A percentile compares a stretch with the other conserved stretches of the same genome.
Evolutionary conservation across 1,140 invertebrate species (phyloP).

Genomic region (Periplaneta americana): DNA sequence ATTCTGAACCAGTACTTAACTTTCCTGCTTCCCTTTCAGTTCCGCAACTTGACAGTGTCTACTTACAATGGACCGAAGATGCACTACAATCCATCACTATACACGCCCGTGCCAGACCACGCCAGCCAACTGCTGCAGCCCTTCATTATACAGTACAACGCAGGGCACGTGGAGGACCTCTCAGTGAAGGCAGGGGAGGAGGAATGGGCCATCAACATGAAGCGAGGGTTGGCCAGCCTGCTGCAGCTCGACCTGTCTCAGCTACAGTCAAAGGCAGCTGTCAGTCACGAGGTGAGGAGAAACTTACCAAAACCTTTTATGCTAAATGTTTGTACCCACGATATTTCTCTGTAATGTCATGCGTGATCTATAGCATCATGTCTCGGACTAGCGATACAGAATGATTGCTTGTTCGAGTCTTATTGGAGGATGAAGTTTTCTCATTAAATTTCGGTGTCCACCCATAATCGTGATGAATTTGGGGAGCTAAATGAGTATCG

Average conservation of each 20-base stretch:
- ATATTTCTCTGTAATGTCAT: no score
- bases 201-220: constrained; percentile 61
- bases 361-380: no score
- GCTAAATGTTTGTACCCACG: no score
- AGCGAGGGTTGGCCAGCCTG: constrained; percentile 54
- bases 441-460: no score
- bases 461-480: no score
- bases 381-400: no score
- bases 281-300: constrained; percentile 38
- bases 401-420: no score
- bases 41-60: constrained; percentile 31
- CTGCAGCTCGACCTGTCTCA: constrained; percentile 46
- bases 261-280: constrained; percentile 33
- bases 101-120: constrained; percentile 24
- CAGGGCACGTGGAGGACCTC: constrained; percentile 36
- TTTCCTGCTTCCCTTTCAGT: no score
- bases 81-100: constrained; percentile 18
- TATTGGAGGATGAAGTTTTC: no score
- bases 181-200: constrained; percentile 43
- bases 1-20: no score
- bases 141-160: constrained; percentile 36
- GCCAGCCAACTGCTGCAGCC: constrained; percentile 33
- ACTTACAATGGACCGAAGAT: constrained; percentile 33
- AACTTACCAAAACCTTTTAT: no score
- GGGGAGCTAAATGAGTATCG: no score